Percentiles rank a stretch among this genome's conserved stretches.
phyloP scores from a whole-genome alignment of 2,888 invertebrate species.

The Pollenia angustigena region DNA sequence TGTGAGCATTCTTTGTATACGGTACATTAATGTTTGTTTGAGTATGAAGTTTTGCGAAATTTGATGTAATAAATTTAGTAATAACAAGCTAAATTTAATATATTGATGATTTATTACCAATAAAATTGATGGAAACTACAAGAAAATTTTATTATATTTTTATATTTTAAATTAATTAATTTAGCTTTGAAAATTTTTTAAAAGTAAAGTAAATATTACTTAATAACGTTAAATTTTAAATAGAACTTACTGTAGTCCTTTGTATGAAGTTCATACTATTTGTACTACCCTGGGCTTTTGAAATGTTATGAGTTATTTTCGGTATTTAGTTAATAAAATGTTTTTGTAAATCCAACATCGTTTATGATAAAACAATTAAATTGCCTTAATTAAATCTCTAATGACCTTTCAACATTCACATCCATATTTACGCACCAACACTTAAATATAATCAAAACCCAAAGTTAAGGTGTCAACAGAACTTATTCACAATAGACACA shows the following conservation, averaged over 20 bases:
- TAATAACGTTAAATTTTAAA: not conserved
- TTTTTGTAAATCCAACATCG: not conserved
- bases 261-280: not conserved
- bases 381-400: constrained; percentile 62
- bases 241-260: not conserved
- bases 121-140: constrained; percentile 55
- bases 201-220: constrained; percentile 24
- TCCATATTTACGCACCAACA: constrained; percentile 38
- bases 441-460: constrained; percentile 51
- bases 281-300: too few species aligned
- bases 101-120: constrained; percentile 61
- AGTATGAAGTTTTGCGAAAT: constrained; percentile 28
- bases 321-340: not conserved
- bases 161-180: constrained; percentile 54
- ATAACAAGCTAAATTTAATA: constrained; percentile 65
- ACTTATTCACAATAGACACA: constrained; percentile 5
- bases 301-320: not conserved
- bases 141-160: not conserved
- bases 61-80: constrained; percentile 61
- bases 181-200: constrained; percentile 25
- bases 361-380: constrained; percentile 36
- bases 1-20: too few species aligned
- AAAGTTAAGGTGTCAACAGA: constrained; percentile 64
- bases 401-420: constrained; percentile 45
- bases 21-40: too few species aligned